These are phyloP conservation scores for Notechis scutatus DNA, from an alignment of 2,113 vertebrate genomes.

Conservation along the genomic window DNA sequence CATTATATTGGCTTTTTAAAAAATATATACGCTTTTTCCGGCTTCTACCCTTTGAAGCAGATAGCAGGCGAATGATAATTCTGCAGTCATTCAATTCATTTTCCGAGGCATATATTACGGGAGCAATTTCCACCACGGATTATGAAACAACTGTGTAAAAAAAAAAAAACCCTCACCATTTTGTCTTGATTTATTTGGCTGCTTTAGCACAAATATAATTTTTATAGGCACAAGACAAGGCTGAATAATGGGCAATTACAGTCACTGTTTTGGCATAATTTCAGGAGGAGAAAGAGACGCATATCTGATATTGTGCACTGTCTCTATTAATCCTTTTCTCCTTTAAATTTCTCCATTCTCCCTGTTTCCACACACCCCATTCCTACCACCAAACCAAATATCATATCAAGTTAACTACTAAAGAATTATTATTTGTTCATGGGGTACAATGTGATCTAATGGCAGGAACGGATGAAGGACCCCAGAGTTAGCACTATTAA, in stretches of 20 bases:
- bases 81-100: conserved; percentile 33
- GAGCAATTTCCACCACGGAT: conserved; percentile 37
- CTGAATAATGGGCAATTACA: conserved; percentile 48
- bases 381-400: background rate
- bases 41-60: conserved; percentile 8
- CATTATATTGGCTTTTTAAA: conserved; percentile 30
- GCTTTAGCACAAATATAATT: conserved; percentile 45
- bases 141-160: conserved; percentile 32
- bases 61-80: conserved; percentile 17
- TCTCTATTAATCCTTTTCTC: background rate
- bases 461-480: background rate
- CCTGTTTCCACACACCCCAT: background rate
- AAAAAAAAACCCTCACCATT: conserved; percentile 4
- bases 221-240: conserved; percentile 46
- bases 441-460: background rate
- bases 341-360: background rate
- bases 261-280: conserved; percentile 49
- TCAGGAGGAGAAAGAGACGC: background rate
- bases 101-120: conserved; percentile 20
- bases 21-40: conserved; percentile 15
- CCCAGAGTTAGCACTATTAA: background rate
- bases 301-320: background rate
- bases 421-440: background rate
- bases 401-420: background rate
- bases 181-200: conserved; percentile 26